Conservation (phyloP, 37 sponge, comb jelly and placozoan species). For the Haliclona indistincta region DNA sequence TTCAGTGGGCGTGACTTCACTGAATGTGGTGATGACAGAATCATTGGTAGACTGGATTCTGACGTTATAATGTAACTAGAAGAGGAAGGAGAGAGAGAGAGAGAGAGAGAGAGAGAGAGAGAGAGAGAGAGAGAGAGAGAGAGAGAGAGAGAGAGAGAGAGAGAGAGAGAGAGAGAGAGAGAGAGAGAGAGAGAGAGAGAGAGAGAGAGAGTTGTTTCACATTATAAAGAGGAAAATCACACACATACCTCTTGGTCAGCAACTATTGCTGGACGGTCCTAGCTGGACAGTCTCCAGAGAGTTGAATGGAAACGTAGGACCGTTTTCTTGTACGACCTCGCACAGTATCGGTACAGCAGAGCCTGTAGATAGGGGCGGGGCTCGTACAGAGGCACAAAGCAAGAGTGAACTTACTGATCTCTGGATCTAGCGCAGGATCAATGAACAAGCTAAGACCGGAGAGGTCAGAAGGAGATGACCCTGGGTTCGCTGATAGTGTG, state of each 20-base stretch:
- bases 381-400: too few species aligned
- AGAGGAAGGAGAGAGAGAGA: neutral
- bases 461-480: too few species aligned
- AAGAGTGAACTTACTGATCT: too few species aligned
- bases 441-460: neutral
- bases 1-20: neutral
- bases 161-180: neutral
- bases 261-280: neutral
- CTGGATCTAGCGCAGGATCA: neutral
- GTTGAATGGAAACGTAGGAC: too few species aligned
- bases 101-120: neutral
- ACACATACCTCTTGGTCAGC: neutral
- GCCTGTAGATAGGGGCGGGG: too few species aligned
- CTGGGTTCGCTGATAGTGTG: too few species aligned
- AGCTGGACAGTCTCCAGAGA: too few species aligned
- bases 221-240: too few species aligned
- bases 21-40: conserved; percentile 7
- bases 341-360: too few species aligned
- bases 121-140: neutral
- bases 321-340: too few species aligned
- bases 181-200: neutral
- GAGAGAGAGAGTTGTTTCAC: neutral
- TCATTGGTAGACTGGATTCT: neutral
- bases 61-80: neutral
- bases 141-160: neutral